Evolutionary conservation across 2,113 vertebrate genomes (phyloP).

Genomic region (Polypterus senegalus): DNA sequence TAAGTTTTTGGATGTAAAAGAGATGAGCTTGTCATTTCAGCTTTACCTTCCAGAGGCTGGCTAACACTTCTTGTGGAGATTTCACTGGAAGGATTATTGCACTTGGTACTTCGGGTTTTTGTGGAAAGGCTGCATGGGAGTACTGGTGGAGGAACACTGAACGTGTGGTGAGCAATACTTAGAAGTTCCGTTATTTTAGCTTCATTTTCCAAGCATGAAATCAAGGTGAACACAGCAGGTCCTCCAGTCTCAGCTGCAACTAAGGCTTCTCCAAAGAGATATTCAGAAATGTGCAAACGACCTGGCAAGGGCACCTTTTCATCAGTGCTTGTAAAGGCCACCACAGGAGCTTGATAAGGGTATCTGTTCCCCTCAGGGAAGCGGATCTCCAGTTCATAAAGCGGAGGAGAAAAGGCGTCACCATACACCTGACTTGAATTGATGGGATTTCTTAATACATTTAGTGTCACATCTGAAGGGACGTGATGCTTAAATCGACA

Average conservation of each 20-base stretch:
- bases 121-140: conserved; percentile 21
- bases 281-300: conserved; percentile 71
- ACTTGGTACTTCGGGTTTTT: conserved; percentile 30
- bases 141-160: conserved; percentile 58
- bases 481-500: conserved; percentile 77
- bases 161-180: conserved; percentile 65
- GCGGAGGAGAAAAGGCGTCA: conserved; percentile 51
- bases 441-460: conserved; percentile 12
- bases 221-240: conserved; percentile 75
- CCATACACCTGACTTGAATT: conserved; percentile 44
- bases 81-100: conserved; percentile 18
- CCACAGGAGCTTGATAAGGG: conserved; percentile 75
- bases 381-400: conserved; percentile 82
- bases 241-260: conserved; percentile 57
- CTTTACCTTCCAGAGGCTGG: conserved; percentile 33
- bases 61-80: conserved; percentile 3
- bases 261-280: conserved; percentile 71
- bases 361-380: conserved; percentile 79
- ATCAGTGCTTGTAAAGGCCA: conserved; percentile 81
- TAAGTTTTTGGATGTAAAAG: too few relatives aligned
- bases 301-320: conserved; percentile 63
- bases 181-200: conserved; percentile 56
- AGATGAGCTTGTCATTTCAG: too few relatives aligned
- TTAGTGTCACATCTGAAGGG: conserved; percentile 33
- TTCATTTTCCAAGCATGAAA: conserved; percentile 76